These are phyloP conservation scores for Hyphantria cunea DNA, from an alignment of 1,140 invertebrate genomes.

Conservation along the genomic window DNA sequence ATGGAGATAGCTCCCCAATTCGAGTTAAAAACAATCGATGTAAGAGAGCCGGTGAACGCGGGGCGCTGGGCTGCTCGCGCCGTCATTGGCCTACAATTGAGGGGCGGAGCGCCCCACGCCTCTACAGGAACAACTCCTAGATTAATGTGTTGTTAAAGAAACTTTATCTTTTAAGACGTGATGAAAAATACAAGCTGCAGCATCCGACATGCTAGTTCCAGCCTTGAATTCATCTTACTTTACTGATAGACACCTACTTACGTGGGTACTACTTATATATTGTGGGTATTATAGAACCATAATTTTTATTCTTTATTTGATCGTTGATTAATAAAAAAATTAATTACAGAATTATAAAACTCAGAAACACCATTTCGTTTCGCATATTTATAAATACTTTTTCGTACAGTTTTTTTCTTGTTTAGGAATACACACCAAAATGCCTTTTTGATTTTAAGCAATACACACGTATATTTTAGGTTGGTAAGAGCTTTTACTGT, in stretches of 20 bases:
- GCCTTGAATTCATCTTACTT: conserved; percentile 21
- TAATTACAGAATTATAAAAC: no score
- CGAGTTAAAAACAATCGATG: conserved; percentile 36
- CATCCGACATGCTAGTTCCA: conserved; percentile 23
- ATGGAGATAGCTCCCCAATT: conserved; percentile 23
- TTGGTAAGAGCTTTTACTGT: no score
- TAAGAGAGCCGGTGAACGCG: conserved; percentile 7
- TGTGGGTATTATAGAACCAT: no score
- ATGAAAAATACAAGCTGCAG: conserved; percentile 29
- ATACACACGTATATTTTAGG: no score
- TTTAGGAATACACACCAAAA: no score
- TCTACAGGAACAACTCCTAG: conserved; percentile 30
- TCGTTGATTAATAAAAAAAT: no score
- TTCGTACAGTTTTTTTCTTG: no score
- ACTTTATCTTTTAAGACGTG: conserved; percentile 28
- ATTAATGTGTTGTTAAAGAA: conserved; percentile 35
- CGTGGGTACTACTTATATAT: no score
- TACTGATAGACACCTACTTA: background rate
- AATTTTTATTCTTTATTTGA: no score
- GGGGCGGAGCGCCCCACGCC: conserved; percentile 37
- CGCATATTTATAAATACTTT: no score
- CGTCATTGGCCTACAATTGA: conserved; percentile 32
- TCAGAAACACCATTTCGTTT: no score
- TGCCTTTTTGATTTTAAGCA: no score
- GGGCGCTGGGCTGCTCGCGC: conserved; percentile 20